These are phyloP conservation scores for Microcebus murinus DNA, from an alignment of 2,113 vertebrate genomes.

Conservation along the genomic window DNA sequence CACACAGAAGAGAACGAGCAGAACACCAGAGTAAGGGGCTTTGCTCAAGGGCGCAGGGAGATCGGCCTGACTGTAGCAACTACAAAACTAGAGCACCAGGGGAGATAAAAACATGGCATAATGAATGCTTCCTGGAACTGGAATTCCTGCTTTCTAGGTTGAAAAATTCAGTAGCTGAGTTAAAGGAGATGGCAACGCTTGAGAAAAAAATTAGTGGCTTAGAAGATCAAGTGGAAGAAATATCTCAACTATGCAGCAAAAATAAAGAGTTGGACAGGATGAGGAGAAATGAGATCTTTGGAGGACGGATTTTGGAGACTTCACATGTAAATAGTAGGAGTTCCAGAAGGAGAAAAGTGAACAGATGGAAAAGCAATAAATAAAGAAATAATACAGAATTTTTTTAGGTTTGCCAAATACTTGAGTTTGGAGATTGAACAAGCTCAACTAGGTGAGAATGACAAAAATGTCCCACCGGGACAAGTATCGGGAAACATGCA, in stretches of 20 bases:
- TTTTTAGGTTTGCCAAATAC: slow-evolving; percentile 27
- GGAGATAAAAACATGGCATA: neutral
- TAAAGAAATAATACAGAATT: neutral
- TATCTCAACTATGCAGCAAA: neutral
- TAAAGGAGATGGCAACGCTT: neutral
- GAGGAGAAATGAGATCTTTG: neutral
- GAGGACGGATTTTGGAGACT: neutral
- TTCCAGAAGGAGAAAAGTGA: neutral
- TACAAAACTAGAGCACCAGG: neutral
- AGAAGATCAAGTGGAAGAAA: neutral
- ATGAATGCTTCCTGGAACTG: neutral
- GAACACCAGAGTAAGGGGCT: too few species aligned
- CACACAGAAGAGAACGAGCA: too few species aligned
- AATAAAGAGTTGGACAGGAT: neutral
- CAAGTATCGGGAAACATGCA: neutral
- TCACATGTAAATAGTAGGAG: neutral
- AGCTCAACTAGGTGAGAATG: neutral
- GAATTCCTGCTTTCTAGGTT: neutral
- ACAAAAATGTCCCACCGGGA: neutral
- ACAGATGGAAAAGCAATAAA: slow-evolving; percentile 11
- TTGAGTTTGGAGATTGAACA: neutral
- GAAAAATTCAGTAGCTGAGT: neutral
- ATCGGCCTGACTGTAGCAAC: rapidly evolving
- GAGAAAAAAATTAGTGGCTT: neutral
- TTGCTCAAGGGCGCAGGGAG: neutral